phyloP scores from a whole-genome alignment of 2,888 invertebrate genomes.

The Pristionchus japonicus region DNA sequence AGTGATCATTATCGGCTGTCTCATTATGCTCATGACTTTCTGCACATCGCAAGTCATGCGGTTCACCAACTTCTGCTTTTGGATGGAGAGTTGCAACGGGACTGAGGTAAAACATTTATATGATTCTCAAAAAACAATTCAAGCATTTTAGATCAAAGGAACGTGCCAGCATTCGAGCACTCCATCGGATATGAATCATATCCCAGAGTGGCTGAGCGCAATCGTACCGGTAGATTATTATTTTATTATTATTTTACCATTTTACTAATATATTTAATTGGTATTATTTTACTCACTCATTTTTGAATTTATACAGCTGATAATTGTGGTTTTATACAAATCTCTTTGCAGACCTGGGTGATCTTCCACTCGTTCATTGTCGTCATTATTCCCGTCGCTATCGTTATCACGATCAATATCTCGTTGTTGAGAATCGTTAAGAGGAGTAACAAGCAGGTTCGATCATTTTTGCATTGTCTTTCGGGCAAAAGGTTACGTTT shows the following conservation, averaged over 20 bases:
- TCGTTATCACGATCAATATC: slow-evolving; percentile 60
- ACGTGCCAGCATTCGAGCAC: not conserved
- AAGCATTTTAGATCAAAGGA: not conserved
- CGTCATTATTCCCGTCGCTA: slow-evolving; percentile 59
- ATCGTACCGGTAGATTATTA: not conserved
- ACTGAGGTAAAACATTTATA: slow-evolving; percentile 50
- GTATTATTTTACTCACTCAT: no score
- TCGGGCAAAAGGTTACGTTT: no score
- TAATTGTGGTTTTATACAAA: no score
- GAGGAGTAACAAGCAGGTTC: slow-evolving; percentile 48
- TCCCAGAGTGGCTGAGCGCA: not conserved
- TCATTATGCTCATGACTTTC: not conserved
- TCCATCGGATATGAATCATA: not conserved
- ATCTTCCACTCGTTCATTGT: slow-evolving; percentile 56
- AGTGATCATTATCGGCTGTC: not conserved
- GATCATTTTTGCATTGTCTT: no score
- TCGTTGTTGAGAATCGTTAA: slow-evolving; percentile 60
- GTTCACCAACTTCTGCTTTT: slow-evolving; percentile 57
- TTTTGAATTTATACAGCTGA: no score
- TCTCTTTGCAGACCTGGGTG: slow-evolving; percentile 8
- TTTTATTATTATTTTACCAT: not conserved
- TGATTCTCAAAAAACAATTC: not conserved
- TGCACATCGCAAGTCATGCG: not conserved
- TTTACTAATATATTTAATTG: no score
- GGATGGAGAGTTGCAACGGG: slow-evolving; percentile 54